phyloP scores from a whole-genome alignment of 1,140 invertebrate species.

The Samia ricini region DNA sequence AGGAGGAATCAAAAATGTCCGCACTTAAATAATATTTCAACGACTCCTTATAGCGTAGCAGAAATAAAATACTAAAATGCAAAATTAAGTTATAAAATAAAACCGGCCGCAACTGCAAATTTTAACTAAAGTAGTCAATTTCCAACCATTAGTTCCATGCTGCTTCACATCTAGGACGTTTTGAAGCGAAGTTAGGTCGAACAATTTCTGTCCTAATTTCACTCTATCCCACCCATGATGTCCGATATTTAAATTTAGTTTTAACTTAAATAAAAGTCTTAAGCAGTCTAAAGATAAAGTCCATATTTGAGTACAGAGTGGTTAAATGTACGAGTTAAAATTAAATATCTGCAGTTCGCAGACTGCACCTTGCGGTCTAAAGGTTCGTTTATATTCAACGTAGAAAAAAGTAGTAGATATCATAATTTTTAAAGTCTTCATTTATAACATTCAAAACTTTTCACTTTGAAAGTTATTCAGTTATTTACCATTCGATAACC shows the following conservation, averaged over 20 bases:
- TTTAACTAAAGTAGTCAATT: slow-evolving; percentile 5
- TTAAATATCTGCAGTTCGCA: slow-evolving; percentile 22
- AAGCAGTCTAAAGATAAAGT: slow-evolving; percentile 10
- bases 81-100: neutral
- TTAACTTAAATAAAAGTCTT: slow-evolving; percentile 7
- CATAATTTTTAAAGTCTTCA: no score
- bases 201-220: slow-evolving; percentile 26
- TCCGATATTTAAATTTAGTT: slow-evolving; percentile 4
- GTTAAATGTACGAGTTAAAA: neutral
- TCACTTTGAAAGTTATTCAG: no score
- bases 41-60: no score
- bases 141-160: slow-evolving; percentile 11
- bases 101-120: neutral
- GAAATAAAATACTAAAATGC: neutral
- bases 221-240: slow-evolving; percentile 24
- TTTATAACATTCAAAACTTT: no score
- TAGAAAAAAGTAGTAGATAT: no score
- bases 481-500: no score
- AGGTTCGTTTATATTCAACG: slow-evolving; percentile 4
- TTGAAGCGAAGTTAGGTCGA: slow-evolving; percentile 19
- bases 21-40: no score
- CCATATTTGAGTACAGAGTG: slow-evolving; percentile 11
- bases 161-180: slow-evolving; percentile 24
- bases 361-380: slow-evolving; percentile 5
- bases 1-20: no score